Percentiles rank a stretch among this genome's conserved stretches.
phyloP scores from a whole-genome alignment of 2,797 vertebrate genomes.

The Ispidina picta region DNA sequence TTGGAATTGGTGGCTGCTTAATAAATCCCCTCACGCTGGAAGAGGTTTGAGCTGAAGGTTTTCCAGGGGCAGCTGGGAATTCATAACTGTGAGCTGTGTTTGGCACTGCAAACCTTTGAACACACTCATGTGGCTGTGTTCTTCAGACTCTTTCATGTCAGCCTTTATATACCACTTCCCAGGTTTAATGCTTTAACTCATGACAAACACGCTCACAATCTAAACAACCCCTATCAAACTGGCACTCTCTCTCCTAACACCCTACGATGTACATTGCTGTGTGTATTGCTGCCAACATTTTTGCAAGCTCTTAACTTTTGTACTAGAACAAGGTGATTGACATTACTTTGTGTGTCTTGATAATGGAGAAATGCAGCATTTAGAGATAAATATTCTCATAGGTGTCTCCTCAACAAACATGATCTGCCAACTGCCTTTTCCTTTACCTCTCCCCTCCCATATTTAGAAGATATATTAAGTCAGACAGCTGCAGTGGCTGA shows the following conservation, averaged over 20 bases:
- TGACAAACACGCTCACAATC: background rate
- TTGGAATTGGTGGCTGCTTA: background rate
- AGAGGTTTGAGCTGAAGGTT: background rate
- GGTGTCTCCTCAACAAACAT: background rate
- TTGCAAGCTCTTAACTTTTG: slow-evolving; percentile 39
- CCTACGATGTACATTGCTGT: background rate
- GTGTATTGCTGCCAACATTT: background rate
- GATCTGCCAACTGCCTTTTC: background rate
- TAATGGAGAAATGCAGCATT: slow-evolving; percentile 5
- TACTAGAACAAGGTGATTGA: slow-evolving; percentile 35
- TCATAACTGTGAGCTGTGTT: background rate
- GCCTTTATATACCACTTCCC: background rate
- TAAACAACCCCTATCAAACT: slow-evolving; percentile 6
- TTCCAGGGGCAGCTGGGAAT: background rate
- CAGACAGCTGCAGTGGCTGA: background rate
- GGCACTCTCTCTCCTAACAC: background rate
- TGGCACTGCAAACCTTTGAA: background rate
- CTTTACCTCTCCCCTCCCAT: accelerated
- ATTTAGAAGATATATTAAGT: background rate
- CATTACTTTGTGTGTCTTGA: slow-evolving; percentile 10
- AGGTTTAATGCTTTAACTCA: background rate
- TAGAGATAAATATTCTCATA: slow-evolving; percentile 20
- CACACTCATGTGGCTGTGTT: background rate
- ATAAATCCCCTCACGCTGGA: accelerated
- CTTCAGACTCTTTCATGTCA: background rate